Conservation (phyloP, 2,113 vertebrate genomes). For the Campylomormyrus tamandua region DNA sequence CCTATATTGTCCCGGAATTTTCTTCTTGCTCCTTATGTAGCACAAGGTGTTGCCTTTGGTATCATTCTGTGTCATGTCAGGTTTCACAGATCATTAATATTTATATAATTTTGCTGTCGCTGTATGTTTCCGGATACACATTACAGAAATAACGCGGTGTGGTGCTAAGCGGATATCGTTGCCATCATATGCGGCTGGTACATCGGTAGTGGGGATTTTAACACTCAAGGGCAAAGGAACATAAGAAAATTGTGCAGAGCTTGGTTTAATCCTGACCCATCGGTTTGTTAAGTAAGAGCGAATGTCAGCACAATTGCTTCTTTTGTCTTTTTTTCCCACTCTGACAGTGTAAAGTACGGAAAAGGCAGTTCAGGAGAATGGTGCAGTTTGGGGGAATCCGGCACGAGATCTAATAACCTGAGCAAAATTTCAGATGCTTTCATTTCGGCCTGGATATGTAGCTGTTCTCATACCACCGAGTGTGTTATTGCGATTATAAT, state of each 20-base stretch:
- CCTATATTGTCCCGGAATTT: background rate
- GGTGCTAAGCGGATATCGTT: background rate
- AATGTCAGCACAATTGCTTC: background rate
- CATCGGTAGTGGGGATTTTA: background rate
- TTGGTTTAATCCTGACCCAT: background rate
- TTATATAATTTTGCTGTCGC: background rate
- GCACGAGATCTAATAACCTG: constrained; percentile 48
- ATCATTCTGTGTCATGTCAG: background rate
- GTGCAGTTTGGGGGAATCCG: constrained; percentile 19
- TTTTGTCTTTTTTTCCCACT: background rate
- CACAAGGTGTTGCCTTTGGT: background rate
- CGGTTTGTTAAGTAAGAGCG: background rate
- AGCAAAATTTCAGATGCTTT: constrained; percentile 40
- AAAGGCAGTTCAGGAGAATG: constrained; percentile 1
- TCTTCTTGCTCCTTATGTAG: background rate
- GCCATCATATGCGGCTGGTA: background rate
- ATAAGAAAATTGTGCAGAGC: background rate
- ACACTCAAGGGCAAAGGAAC: background rate
- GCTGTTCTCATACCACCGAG: constrained; percentile 70
- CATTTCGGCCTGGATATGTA: constrained; percentile 60
- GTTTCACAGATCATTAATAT: background rate
- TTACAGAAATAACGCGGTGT: background rate
- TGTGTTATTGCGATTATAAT: constrained; percentile 75
- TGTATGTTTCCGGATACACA: background rate
- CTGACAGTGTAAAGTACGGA: background rate